A percentile compares a stretch with the other conserved stretches of the same genome.
These are phyloP conservation scores for Cataglyphis livida DNA, from an alignment of 2,888 invertebrate genomes.

Conservation along the genomic window DNA sequence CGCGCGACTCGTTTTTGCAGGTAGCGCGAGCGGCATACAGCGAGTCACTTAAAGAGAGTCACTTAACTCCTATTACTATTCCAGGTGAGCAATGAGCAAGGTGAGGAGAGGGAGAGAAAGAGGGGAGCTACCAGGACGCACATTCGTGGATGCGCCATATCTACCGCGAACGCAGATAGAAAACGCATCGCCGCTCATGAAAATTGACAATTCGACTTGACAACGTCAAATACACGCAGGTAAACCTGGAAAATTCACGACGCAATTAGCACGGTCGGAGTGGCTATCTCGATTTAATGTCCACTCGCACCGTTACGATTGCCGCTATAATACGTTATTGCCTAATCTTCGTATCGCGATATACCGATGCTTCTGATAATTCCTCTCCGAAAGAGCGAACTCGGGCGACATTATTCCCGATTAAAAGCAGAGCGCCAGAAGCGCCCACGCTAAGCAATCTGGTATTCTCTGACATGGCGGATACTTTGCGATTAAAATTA, in stretches of 20 bases:
- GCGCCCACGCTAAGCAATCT: neutral
- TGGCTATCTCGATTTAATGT: constrained; percentile 29
- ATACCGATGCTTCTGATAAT: constrained; percentile 34
- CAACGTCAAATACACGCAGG: constrained; percentile 11
- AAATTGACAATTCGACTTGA: constrained; percentile 11
- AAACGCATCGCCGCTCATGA: constrained; percentile 28
- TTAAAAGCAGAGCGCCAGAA: constrained; percentile 25
- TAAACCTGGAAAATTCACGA: constrained; percentile 43
- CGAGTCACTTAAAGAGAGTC: constrained; percentile 36
- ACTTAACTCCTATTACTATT: constrained; percentile 74
- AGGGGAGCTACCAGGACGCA: neutral
- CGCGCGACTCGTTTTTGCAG: constrained; percentile 65
- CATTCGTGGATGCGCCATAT: constrained; percentile 19
- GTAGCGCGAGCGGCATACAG: constrained; percentile 52
- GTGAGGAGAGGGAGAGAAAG: neutral
- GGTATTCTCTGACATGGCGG: neutral
- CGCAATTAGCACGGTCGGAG: constrained; percentile 36
- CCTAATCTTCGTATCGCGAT: constrained; percentile 14
- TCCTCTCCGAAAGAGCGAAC: neutral
- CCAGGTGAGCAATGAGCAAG: constrained; percentile 63
- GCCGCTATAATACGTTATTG: constrained; percentile 24
- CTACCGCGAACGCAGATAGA: constrained; percentile 17
- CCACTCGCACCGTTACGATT: constrained; percentile 46
- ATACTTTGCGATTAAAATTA: neutral
- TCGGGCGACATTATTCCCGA: neutral